Evolutionary conservation across 2,888 invertebrate genomes (phyloP).

Genomic region (Cloeon dipterum): DNA sequence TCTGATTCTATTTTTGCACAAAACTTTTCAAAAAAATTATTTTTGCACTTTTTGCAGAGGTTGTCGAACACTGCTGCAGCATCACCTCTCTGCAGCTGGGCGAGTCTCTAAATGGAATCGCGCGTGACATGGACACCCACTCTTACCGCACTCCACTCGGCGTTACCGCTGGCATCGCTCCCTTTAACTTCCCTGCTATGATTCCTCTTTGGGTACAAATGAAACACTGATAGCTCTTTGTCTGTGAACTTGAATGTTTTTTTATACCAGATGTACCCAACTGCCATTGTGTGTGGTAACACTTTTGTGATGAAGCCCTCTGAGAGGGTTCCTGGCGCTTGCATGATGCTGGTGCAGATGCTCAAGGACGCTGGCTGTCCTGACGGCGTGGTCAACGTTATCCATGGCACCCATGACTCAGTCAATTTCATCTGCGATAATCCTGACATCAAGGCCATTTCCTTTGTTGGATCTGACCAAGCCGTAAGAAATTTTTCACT

Average conservation of each 20-base stretch:
- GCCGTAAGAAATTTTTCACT: constrained; percentile 39
- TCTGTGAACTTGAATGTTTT: neutral
- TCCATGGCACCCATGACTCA: constrained; percentile 85
- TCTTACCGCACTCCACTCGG: constrained; percentile 84
- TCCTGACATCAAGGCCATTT: constrained; percentile 87
- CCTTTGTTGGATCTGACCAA: constrained; percentile 92
- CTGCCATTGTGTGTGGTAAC: constrained; percentile 8
- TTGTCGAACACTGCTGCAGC: constrained; percentile 90
- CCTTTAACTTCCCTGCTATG: constrained; percentile 99
- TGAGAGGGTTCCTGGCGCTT: constrained; percentile 92
- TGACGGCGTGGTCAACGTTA: constrained; percentile 83
- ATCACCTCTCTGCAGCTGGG: constrained; percentile 83
- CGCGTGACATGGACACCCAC: constrained; percentile 92
- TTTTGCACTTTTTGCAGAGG: constrained; percentile 32
- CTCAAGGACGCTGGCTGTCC: constrained; percentile 87
- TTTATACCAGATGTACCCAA: constrained; percentile 23
- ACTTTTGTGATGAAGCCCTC: constrained; percentile 38
- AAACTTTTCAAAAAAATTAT: no score
- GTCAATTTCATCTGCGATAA: constrained; percentile 97
- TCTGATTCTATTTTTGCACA: no score
- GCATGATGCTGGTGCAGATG: constrained; percentile 83
- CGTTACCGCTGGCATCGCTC: constrained; percentile 86
- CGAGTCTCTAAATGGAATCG: constrained; percentile 65
- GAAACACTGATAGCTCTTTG: constrained; percentile 25
- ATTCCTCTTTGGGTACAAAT: constrained; percentile 71